A percentile compares a stretch with the other conserved stretches of the same genome.
phyloP scores from a whole-genome alignment of 2,113 vertebrate genomes.

The Seriola aureovittata region DNA sequence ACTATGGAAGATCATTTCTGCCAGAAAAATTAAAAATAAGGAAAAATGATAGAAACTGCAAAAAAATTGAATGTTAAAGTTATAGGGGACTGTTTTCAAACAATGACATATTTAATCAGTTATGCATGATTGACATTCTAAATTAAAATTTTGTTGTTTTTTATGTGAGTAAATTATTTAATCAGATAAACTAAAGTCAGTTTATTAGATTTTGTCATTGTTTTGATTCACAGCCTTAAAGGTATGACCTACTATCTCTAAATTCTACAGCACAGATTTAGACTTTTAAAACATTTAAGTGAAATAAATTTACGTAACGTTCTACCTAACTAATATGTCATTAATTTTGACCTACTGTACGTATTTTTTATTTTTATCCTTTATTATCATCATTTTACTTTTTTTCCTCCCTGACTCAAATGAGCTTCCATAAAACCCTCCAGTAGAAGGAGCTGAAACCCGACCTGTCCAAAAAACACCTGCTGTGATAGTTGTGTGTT shows the following conservation, averaged over 20 bases:
- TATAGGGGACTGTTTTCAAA: not conserved
- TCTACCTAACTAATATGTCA: not conserved
- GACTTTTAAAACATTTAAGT: not conserved
- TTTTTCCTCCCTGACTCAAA: not conserved
- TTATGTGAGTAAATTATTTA: too few species aligned
- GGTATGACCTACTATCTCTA: not conserved
- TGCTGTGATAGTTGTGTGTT: not conserved
- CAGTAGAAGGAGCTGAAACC: not conserved
- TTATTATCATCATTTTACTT: not conserved
- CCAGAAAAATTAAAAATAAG: not conserved
- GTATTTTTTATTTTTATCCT: not conserved
- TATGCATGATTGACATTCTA: not conserved
- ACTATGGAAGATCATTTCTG: not conserved
- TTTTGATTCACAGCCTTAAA: too few species aligned
- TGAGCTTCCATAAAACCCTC: not conserved
- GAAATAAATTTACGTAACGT: not conserved
- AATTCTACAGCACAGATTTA: not conserved
- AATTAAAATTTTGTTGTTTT: not conserved
- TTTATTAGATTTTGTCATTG: too few species aligned
- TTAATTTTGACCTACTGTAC: not conserved
- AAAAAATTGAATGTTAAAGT: not conserved
- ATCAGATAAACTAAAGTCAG: too few species aligned
- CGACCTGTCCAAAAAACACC: slow-evolving; percentile 8
- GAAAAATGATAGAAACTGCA: not conserved
- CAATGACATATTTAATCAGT: not conserved